phyloP scores from a whole-genome alignment of 2,888 invertebrate genomes.

The Dryomyza anilis region DNA sequence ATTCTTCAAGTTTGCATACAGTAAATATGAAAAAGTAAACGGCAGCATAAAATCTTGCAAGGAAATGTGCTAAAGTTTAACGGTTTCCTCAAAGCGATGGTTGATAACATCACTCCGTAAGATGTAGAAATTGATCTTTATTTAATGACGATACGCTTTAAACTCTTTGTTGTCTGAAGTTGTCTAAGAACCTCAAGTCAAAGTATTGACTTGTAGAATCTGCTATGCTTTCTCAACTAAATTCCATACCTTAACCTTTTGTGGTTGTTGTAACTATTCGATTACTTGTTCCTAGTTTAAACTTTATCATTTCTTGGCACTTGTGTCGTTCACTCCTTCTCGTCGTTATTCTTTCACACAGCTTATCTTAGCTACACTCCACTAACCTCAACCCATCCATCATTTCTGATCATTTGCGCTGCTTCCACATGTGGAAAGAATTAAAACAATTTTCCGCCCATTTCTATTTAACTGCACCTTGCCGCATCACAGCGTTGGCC shows the following conservation, averaged over 20 bases:
- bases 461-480: conserved; percentile 18
- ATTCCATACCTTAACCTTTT: not conserved
- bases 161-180: no score
- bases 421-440: conserved; percentile 25
- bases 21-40: no score
- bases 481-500: not conserved
- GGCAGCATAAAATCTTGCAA: no score
- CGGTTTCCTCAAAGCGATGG: no score
- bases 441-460: conserved; percentile 26
- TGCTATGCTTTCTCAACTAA: no score
- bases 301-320: not conserved
- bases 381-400: conserved; percentile 18
- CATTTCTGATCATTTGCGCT: conserved; percentile 4
- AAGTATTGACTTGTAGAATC: no score
- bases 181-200: no score
- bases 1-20: no score
- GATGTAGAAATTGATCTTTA: no score
- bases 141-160: no score
- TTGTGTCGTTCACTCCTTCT: not conserved
- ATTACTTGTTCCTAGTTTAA: not conserved
- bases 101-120: no score
- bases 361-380: not conserved
- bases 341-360: not conserved
- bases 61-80: no score
- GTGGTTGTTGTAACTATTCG: not conserved